Evolutionary conservation across 2,888 invertebrate species (phyloP), one percentile per base, ranked within the genome.

Genomic region (Tetropium fuscum): DNA sequence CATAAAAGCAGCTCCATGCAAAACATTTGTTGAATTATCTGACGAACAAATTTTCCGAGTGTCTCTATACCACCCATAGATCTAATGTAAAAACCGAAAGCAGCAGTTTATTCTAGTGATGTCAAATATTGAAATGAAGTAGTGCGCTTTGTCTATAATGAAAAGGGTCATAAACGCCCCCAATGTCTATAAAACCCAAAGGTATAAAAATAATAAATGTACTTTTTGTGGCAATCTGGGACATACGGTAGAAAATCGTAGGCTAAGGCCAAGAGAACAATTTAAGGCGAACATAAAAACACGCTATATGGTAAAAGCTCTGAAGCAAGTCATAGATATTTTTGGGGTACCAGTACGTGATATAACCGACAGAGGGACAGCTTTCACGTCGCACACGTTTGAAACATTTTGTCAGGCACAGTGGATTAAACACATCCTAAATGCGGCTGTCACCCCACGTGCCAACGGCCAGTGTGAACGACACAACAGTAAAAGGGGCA

Each of bases 391-490:
- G 2, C 36, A 53, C 16, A 18, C 22, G 7, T 53, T 53, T 19
- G 5, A 16, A 16, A 41, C 22, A 3, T 53, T 53, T 41, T 53
- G 53, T 19, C 16, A 25, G 32, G 6, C 8, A 4, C 18, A 30
- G 8, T 19, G 10, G 22, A 44, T 44, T 5, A 43, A 44, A n/a
- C 44, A 53, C 13, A 43, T 53, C n/a, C 18, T 53, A 16, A 53
- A 53, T 13, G 41, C 32, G 10, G 53, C 30, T 5, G 41, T 19
- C 10, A 41, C 30, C 16, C 53, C 53, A 41, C 20, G 53, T 15
- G 20, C 59, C 5, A 63, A 63, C 18, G 63, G 56, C 10, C 53
- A 60, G 15, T 51, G 51, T 27, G 61, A 61, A 41, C 38, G 61
- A 19, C 47, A 58, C 34, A 58, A 58, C 30, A 1, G 36, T 6